phyloP scores from a whole-genome alignment of 2,797 vertebrate species.

The Sebastes variabilis region DNA sequence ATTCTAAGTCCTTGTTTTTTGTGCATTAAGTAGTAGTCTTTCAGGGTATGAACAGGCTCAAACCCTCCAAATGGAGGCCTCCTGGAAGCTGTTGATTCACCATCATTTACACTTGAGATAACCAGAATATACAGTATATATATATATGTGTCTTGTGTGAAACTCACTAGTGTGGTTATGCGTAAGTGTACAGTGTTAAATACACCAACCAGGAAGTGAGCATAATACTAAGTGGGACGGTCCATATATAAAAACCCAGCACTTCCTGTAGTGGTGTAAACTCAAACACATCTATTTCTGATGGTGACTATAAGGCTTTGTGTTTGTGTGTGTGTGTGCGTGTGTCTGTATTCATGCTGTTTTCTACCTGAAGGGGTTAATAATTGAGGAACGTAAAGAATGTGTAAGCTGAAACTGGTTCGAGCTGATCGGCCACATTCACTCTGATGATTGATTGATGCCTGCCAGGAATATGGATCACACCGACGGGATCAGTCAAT shows the following conservation, averaged over 20 bases:
- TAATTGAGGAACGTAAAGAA: constrained; percentile 50
- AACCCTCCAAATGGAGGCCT: not conserved
- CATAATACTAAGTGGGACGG: constrained; percentile 34
- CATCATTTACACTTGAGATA: constrained; percentile 11
- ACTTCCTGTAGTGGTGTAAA: constrained; percentile 49
- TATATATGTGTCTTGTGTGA: not conserved
- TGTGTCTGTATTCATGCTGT: not conserved
- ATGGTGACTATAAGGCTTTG: constrained; percentile 1
- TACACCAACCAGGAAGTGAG: constrained; percentile 48
- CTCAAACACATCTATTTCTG: constrained; percentile 33
- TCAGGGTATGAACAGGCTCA: not conserved
- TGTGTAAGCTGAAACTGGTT: constrained; percentile 58
- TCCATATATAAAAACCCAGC: constrained; percentile 18
- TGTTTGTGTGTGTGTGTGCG: not conserved
- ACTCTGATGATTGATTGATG: constrained; percentile 67
- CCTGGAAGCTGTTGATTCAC: not conserved
- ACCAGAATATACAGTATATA: not conserved
- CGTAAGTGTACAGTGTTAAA: constrained; percentile 14
- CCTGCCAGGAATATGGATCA: constrained; percentile 50
- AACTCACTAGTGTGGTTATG: constrained; percentile 21
- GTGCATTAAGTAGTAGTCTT: not conserved
- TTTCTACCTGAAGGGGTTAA: constrained; percentile 43
- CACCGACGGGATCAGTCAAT: constrained; percentile 51
- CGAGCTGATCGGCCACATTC: constrained; percentile 53
- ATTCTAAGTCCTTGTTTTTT: not conserved